phyloP scores from a whole-genome alignment of 2,888 invertebrate genomes.

The Synanthedon formicaeformis region DNA sequence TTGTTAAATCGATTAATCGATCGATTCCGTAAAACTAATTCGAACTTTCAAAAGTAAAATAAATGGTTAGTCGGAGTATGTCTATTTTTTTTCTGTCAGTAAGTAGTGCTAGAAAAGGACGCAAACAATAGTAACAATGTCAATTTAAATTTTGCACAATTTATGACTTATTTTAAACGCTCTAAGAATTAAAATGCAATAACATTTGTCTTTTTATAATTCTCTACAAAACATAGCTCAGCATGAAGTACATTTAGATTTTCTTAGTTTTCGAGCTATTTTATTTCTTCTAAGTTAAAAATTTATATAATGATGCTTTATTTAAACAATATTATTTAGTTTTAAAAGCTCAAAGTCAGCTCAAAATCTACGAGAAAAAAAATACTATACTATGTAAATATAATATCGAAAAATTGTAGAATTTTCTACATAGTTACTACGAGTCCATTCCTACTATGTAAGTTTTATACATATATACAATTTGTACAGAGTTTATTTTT shows the following conservation, averaged over 20 bases:
- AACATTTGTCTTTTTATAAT: no score
- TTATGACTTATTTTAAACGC: no score
- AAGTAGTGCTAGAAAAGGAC: no score
- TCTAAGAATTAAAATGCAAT: no score
- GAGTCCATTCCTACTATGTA: conserved; percentile 50
- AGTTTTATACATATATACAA: conserved; percentile 38
- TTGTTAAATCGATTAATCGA: no score
- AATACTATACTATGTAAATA: conserved; percentile 47
- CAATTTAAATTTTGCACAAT: no score
- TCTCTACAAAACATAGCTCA: no score
- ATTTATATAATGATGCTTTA: neutral
- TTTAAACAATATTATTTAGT: conserved; percentile 31
- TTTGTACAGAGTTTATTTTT: conserved; percentile 28
- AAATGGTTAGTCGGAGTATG: no score
- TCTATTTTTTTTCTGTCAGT: no score
- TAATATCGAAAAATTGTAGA: conserved; percentile 24
- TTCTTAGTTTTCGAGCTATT: conserved; percentile 14
- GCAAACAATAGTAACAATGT: no score
- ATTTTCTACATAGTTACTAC: conserved; percentile 19
- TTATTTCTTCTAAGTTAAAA: neutral
- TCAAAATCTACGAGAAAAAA: conserved; percentile 40
- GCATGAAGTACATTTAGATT: neutral
- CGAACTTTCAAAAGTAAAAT: no score
- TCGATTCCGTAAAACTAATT: no score
- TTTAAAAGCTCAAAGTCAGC: conserved; percentile 67